Conservation (phyloP, 2,888 invertebrate species). For the Acanthosepion lycidas region DNA sequence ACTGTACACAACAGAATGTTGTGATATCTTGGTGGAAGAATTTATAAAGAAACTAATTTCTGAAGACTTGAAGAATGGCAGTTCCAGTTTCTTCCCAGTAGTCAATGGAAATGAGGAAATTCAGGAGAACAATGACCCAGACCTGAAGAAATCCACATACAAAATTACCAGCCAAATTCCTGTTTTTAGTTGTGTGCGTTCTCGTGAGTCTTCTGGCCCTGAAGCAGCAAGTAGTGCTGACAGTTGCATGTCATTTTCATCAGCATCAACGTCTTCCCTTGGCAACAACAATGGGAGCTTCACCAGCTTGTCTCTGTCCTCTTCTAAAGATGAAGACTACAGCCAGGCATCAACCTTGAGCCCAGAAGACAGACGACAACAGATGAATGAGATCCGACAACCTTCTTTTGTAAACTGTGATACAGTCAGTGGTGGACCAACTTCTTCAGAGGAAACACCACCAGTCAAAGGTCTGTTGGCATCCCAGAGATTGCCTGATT, state of each 20-base stretch:
- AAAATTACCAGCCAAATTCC: background rate
- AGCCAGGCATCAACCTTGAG: constrained; percentile 12
- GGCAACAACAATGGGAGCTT: constrained; percentile 41
- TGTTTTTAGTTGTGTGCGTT: background rate
- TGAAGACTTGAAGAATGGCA: background rate
- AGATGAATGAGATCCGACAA: constrained; percentile 44
- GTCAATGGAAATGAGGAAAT: background rate
- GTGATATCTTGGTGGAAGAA: constrained; percentile 39
- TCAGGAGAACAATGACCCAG: background rate
- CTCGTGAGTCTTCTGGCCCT: background rate
- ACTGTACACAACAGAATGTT: constrained; percentile 45
- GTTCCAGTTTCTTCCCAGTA: background rate
- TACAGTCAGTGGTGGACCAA: background rate
- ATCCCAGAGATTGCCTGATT: constrained; percentile 24
- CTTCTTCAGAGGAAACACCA: background rate
- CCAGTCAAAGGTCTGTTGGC: background rate
- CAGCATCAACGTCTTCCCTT: background rate
- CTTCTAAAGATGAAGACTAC: background rate
- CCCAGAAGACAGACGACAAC: constrained; percentile 40
- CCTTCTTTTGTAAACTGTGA: constrained; percentile 46
- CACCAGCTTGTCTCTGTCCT: background rate
- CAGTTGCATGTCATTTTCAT: background rate
- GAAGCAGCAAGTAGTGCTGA: background rate
- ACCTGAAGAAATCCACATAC: background rate
- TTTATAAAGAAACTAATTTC: constrained; percentile 16